phyloP scores from a whole-genome alignment of 2,113 vertebrate species.

The Maccullochella peelii region DNA sequence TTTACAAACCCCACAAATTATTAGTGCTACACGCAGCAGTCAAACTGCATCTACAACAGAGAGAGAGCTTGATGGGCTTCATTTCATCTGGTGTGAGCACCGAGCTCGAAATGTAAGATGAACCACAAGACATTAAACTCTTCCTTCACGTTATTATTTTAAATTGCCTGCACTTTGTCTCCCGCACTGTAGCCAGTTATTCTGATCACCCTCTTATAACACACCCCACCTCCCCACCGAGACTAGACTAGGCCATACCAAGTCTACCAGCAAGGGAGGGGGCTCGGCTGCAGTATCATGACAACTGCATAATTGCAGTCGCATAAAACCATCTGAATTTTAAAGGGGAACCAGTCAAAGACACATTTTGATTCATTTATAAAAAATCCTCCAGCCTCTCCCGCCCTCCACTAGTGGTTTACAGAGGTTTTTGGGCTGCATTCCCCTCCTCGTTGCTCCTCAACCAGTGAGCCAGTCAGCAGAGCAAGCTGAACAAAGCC shows the following conservation, averaged over 20 bases:
- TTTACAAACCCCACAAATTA: conserved; percentile 4
- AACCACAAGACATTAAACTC: conserved; percentile 31
- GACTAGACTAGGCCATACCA: conserved; percentile 79
- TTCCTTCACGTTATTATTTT: conserved; percentile 59
- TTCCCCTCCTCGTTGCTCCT: conserved; percentile 58
- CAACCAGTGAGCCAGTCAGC: conserved; percentile 72
- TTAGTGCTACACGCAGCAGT: conserved; percentile 23
- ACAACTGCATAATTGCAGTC: conserved; percentile 3
- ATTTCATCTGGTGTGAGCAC: background rate
- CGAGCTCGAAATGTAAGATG: conserved; percentile 12
- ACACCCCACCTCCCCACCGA: conserved; percentile 69
- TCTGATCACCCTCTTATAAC: conserved; percentile 72
- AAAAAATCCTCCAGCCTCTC: background rate
- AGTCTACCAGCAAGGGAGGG: conserved; percentile 53
- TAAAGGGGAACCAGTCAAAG: background rate
- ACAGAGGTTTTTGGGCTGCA: background rate
- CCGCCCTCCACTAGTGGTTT: background rate
- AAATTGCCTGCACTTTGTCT: conserved; percentile 66
- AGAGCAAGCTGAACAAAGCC: conserved; percentile 80
- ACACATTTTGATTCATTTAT: background rate
- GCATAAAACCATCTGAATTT: background rate
- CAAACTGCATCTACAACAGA: background rate
- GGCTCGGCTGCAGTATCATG: conserved; percentile 35
- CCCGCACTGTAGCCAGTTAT: conserved; percentile 73
- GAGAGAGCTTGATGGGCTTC: background rate